Conservation (phyloP, 2,888 invertebrate species). For the Thereva nobilitata region DNA sequence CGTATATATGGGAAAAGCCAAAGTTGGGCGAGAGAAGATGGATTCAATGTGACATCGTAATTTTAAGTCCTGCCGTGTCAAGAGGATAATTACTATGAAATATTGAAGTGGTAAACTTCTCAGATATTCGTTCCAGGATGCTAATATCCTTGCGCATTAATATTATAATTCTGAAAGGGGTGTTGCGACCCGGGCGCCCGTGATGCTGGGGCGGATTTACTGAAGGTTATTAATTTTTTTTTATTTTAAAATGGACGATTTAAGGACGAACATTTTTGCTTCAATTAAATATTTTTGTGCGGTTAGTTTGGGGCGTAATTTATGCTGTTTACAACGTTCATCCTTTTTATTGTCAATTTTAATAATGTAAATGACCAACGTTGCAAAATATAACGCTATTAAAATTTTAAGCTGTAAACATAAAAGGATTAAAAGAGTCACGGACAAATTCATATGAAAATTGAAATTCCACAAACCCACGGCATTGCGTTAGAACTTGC, state of each 20-base stretch:
- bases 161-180: conserved; percentile 22
- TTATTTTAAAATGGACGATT: not conserved
- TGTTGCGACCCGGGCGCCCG: not conserved
- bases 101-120: conserved; percentile 30
- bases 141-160: conserved; percentile 21
- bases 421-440: too few species aligned
- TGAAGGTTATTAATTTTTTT: not conserved
- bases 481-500: too few species aligned
- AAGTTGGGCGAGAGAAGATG: conserved; percentile 5
- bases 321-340: too few species aligned
- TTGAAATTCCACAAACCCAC: too few species aligned
- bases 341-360: too few species aligned
- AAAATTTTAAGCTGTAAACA: too few species aligned
- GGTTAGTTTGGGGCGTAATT: too few species aligned
- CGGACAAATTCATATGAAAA: too few species aligned
- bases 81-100: conserved; percentile 33
- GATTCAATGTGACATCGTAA: conserved; percentile 20
- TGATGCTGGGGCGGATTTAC: conserved; percentile 5
- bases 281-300: too few species aligned
- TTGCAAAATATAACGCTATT: too few species aligned
- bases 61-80: conserved; percentile 23
- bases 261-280: too few species aligned
- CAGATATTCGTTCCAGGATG: conserved; percentile 18
- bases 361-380: too few species aligned
- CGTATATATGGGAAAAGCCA: not conserved